Base-by-base conservation (phyloP, 2,888 invertebrate species). In the Drosophila hamatofila region DNA sequence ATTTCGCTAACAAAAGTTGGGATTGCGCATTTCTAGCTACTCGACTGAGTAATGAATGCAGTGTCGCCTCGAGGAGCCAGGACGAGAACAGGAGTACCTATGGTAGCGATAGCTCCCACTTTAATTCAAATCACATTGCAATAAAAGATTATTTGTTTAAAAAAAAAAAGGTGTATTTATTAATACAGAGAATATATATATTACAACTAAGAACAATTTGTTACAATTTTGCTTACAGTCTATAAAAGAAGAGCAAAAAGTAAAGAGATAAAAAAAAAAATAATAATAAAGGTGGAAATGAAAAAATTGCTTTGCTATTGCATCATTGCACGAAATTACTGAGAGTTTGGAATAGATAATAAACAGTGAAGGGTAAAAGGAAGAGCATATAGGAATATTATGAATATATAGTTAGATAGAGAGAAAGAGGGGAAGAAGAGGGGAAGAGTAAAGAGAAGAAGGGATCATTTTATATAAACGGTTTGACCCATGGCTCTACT, bases 191-290 rank as follows among this genome's bases (percentile, higher is more conserved):
- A 72, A 77, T 70, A 77, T 57, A 65, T 55, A 78, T 69, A 58
- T 75, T 81, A 72, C 48, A 75, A 73, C 88, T 89, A 88, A 71
- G 70, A 80, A 83, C 65, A 79, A 73, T 86, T 88, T 72, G 80
- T 84, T 80, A 77, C 64, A 89, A 72, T 88, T 82, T 88, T 48
- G 83, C 89, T 82, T 82, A 82, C 44, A 41, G 55, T 41, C 83
- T 82, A 82, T 54, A 49, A 60, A 78, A 64, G 5, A 37, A 44
- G 44, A 44, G 42, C 42, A 44, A 44, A 62, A 62, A 59, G 66
- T 18, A 25, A 49, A 48, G 23, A 35, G 7, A 65, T 44, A 35
- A 39, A 16, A 41, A 44, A 56, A 52, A 49, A 25, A 42, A 39
- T 27, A 52, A 58, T 25, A 33, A 55, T 66, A 41, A 37, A 27